Evolutionary conservation across 2,888 invertebrate genomes (phyloP).

Genomic region (Caenorhabditis sp.): DNA sequence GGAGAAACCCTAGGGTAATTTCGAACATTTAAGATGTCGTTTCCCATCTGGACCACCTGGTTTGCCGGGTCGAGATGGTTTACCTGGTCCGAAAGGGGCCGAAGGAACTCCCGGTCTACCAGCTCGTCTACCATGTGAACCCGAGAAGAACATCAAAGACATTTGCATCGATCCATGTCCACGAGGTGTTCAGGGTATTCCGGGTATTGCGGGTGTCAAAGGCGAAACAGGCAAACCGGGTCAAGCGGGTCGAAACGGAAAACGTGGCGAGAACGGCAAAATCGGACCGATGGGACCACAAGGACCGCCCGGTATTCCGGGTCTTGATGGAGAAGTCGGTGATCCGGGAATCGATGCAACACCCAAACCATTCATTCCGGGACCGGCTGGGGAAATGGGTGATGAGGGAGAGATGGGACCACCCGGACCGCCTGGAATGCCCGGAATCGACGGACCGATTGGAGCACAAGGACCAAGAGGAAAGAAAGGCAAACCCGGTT

Average conservation of each 20-base stretch:
- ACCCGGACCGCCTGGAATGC: conserved; percentile 60
- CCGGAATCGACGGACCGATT: conserved; percentile 45
- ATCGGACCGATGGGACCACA: conserved; percentile 36
- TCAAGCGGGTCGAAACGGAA: conserved; percentile 48
- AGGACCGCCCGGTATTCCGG: conserved; percentile 56
- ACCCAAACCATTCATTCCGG: conserved; percentile 67
- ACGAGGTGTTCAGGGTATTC: conserved; percentile 58
- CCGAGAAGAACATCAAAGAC: conserved; percentile 58
- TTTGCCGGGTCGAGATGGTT: conserved; percentile 60
- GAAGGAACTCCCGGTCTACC: conserved; percentile 59
- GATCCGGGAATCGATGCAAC: conserved; percentile 62
- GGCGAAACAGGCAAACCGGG: conserved; percentile 61
- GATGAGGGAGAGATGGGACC: conserved; percentile 57
- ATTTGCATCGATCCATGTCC: conserved; percentile 67
- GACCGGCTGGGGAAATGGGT: conserved; percentile 56
- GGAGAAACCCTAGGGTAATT: not conserved
- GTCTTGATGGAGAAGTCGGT: conserved; percentile 63
- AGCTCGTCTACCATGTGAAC: conserved; percentile 67
- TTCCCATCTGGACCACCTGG: conserved; percentile 61
- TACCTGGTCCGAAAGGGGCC: conserved; percentile 52
- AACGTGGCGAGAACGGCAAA: conserved; percentile 47
- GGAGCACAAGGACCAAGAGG: conserved; percentile 61
- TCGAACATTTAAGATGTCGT: no score
- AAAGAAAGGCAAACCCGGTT: conserved; percentile 55
- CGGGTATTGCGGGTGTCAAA: conserved; percentile 52